Conservation (phyloP, 2,888 invertebrate species). For the Salticus scenicus region DNA sequence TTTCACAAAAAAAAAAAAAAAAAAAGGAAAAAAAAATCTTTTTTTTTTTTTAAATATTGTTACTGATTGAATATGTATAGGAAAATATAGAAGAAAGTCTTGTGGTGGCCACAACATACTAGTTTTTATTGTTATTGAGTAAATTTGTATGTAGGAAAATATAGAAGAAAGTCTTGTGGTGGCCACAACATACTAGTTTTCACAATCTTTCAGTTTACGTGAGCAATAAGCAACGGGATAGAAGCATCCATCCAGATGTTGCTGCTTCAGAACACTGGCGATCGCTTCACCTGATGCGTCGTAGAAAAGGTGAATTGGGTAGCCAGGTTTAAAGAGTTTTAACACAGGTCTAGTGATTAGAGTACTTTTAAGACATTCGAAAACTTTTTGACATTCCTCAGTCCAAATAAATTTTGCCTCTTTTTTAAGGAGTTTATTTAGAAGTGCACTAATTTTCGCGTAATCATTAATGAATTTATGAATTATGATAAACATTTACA, state of each 20-base stretch:
- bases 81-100: too few relatives aligned
- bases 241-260: not conserved
- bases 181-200: too few relatives aligned
- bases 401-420: too few relatives aligned
- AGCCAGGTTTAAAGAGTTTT: not conserved
- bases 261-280: not conserved
- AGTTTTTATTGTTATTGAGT: too few relatives aligned
- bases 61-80: too few relatives aligned
- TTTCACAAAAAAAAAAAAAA: too few relatives aligned
- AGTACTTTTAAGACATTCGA: not conserved
- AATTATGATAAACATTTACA: constrained; percentile 7
- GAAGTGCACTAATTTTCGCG: not conserved
- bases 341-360: not conserved
- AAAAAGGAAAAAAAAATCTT: too few relatives aligned
- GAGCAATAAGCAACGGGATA: not conserved
- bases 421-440: not conserved
- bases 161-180: too few relatives aligned
- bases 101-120: too few relatives aligned
- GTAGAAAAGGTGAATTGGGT: not conserved
- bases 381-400: too few relatives aligned
- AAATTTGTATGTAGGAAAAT: too few relatives aligned
- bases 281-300: not conserved
- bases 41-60: too few relatives aligned
- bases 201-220: not conserved
- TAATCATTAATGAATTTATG: constrained; percentile 10